Percentiles rank a stretch among this genome's conserved stretches.
phyloP scores from a whole-genome alignment of 2,113 vertebrate genomes.

The Corythaeola cristata region DNA sequence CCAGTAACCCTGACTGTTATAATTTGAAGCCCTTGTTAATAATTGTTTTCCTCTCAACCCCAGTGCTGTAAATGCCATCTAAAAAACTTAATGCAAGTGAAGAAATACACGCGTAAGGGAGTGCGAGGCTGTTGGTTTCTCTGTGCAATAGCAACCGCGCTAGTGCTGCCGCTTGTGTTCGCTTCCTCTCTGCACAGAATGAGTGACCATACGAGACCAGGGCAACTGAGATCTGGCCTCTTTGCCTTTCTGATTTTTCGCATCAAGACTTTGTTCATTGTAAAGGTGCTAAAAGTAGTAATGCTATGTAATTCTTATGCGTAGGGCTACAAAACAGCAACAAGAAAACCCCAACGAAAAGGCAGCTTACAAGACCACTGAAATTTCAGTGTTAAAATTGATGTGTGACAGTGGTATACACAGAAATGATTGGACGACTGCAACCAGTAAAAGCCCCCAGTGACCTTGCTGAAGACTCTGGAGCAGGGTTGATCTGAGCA shows the following conservation, averaged over 20 bases:
- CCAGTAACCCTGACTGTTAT: rapidly evolving
- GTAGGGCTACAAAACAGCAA: background rate
- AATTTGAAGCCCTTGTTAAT: background rate
- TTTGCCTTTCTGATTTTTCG: background rate
- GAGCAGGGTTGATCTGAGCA: background rate
- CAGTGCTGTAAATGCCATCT: background rate
- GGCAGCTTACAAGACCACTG: background rate
- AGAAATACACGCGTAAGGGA: rapidly evolving
- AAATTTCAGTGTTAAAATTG: background rate
- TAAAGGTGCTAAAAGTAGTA: background rate
- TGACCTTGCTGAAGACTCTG: background rate
- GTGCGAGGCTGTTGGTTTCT: background rate
- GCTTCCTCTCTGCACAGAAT: background rate
- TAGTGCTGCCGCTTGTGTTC: background rate
- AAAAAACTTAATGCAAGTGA: background rate
- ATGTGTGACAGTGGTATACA: rapidly evolving
- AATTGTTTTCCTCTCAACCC: background rate
- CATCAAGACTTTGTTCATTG: background rate
- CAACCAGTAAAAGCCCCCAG: background rate
- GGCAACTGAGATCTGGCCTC: background rate
- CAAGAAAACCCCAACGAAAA: background rate
- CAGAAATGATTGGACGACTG: background rate
- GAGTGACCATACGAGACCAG: background rate
- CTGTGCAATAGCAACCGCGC: background rate
- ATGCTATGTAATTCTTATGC: background rate